Conservation (phyloP, 2,888 invertebrate species). For the Diplolepis rosae region DNA sequence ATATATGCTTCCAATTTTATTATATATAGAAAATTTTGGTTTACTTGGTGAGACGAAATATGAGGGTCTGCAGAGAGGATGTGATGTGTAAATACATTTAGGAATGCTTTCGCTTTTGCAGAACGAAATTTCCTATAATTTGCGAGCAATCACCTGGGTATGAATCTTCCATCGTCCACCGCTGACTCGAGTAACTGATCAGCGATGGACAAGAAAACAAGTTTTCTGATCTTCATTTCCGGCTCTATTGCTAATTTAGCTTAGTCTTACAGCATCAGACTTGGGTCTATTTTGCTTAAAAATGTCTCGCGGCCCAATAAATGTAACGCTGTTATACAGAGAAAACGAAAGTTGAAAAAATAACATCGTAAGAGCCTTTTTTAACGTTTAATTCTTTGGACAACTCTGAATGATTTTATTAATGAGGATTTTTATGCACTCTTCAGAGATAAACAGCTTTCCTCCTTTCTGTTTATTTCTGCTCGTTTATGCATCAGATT, state of each 20-base stretch:
- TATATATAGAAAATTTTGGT: too few species aligned
- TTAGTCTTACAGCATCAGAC: slow-evolving; percentile 52
- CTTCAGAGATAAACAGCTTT: background rate
- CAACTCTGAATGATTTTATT: background rate
- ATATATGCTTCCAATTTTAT: too few species aligned
- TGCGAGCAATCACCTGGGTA: slow-evolving; percentile 61
- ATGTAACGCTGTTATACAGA: slow-evolving; percentile 7
- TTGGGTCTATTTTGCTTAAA: slow-evolving; percentile 65
- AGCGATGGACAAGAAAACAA: slow-evolving; percentile 17
- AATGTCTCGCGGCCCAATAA: slow-evolving; percentile 43
- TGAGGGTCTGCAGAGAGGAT: slow-evolving; percentile 46
- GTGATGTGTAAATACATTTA: slow-evolving; percentile 37
- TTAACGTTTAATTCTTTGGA: background rate
- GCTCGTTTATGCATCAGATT: background rate
- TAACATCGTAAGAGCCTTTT: background rate
- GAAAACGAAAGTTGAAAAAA: background rate
- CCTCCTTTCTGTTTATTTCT: background rate
- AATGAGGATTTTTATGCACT: background rate
- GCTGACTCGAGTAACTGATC: background rate
- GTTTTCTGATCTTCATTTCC: slow-evolving; percentile 22
- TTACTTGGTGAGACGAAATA: slow-evolving; percentile 42
- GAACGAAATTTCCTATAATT: slow-evolving; percentile 67
- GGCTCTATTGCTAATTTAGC: background rate
- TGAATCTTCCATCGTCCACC: slow-evolving; percentile 4
- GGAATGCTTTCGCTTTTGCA: slow-evolving; percentile 49